Percentiles rank a stretch among this genome's conserved stretches.
Evolutionary conservation across 2,113 vertebrate species (phyloP).

Genomic region (Phyllostomus hastatus): DNA sequence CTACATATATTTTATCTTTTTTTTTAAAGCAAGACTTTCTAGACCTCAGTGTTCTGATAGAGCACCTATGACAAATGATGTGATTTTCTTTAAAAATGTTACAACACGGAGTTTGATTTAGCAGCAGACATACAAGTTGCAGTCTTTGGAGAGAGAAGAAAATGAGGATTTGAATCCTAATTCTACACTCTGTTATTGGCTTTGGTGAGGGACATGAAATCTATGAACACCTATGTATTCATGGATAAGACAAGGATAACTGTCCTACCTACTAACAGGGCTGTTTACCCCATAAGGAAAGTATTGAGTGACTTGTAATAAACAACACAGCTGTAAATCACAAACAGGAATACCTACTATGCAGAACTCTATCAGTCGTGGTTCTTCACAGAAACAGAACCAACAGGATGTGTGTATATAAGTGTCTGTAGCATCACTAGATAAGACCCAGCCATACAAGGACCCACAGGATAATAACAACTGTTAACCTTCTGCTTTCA

Average conservation of each 20-base stretch:
- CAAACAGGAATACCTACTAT: background rate
- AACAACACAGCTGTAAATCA: background rate
- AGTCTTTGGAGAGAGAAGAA: background rate
- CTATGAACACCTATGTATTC: background rate
- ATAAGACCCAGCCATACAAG: background rate
- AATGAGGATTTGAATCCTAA: background rate
- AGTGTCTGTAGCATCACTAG: background rate
- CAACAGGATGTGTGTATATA: background rate
- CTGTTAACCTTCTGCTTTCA: background rate
- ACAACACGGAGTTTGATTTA: background rate
- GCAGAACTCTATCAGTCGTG: background rate
- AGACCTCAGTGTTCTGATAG: background rate
- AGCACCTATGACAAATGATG: background rate
- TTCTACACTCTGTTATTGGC: background rate
- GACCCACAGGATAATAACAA: background rate
- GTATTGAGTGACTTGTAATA: background rate
- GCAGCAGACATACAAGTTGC: background rate
- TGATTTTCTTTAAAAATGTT: background rate
- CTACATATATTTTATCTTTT: background rate
- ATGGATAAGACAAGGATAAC: background rate
- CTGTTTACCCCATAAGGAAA: background rate
- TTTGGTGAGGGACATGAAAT: background rate
- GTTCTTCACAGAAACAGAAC: background rate
- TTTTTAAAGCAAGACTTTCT: background rate
- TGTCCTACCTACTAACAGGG: background rate